Evolutionary conservation across 2,888 invertebrate genomes (phyloP), one percentile per base, ranked within the genome.

Genomic region (Andrena dorsata): DNA sequence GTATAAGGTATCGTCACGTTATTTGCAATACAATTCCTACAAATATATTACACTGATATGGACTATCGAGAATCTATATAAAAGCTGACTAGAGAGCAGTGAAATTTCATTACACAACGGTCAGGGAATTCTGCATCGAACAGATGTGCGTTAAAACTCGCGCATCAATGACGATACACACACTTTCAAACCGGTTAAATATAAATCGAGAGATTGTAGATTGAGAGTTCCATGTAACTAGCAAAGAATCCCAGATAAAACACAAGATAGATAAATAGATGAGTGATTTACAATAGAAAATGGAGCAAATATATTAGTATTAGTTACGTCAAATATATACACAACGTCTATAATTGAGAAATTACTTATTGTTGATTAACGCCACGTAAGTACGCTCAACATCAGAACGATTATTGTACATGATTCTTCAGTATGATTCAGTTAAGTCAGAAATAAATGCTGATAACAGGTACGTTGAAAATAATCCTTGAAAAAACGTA

Each of bases 21-120:
- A 60, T 64, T 68, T 71, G 77, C 70, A 49, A 53, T 71, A 78
- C 32, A 65, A 61, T 80, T 68, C 66, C 13, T 79, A 70, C 47
- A 7, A 61, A 23, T 81, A 53, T 26, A 32, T 58, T 49, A 79
- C 20, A 70, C 58, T 66, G 60, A 58, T 26, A 23, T 63, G 41
- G 2, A 64, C 4, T 30, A 49, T 4, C 49, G 64, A 30, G 30
- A 49, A 10, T 47, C 49, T 65, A 80, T 51, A 66, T 30, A 51
- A 60, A 41, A 70, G 70, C 47, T 80, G 80, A 77, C 80, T 80
- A 80, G 80, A 77, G 16, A 66, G 32, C 56, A 72, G 20, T 77
- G 56, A 41, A 77, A 68, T 16, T 66, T 56, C 10, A 51, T 32
- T 41, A 66, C 61, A 49, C 32, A n/a, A 41, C 76, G n/a, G 28